These are phyloP conservation scores for Bungarus multicinctus DNA, from an alignment of 2,113 vertebrate genomes.

Conservation along the genomic window DNA sequence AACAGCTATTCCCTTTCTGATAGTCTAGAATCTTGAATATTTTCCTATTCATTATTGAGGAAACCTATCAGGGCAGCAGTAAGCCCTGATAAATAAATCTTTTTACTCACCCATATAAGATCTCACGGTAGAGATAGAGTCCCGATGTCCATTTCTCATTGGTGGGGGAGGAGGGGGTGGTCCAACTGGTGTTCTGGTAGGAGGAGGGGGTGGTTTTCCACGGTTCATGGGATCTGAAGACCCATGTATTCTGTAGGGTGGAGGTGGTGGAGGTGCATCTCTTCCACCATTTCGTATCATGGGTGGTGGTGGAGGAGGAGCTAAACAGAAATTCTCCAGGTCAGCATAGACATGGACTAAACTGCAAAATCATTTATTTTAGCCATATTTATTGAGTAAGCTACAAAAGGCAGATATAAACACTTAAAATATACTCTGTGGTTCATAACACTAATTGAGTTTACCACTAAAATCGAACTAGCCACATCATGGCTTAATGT, in stretches of 20 bases:
- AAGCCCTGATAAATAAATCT: background rate
- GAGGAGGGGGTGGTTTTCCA: slow-evolving; percentile 79
- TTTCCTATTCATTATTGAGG: background rate
- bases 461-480: background rate
- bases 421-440: background rate
- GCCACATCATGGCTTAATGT: background rate
- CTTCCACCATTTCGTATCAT: slow-evolving; percentile 80
- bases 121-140: slow-evolving; percentile 74
- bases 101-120: slow-evolving; percentile 79
- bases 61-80: background rate
- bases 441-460: background rate
- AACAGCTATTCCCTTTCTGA: background rate
- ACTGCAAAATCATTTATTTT: background rate
- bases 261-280: slow-evolving; percentile 84
- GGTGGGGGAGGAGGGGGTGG: slow-evolving; percentile 88
- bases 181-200: slow-evolving; percentile 80
- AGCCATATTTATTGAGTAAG: background rate
- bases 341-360: background rate
- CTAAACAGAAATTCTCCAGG: slow-evolving; percentile 63
- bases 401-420: background rate
- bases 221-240: slow-evolving; percentile 72
- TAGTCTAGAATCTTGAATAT: background rate
- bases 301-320: slow-evolving; percentile 69
- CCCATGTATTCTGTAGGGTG: slow-evolving; percentile 82
- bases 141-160: slow-evolving; percentile 87